phyloP scores from a whole-genome alignment of 2,797 vertebrate species.

The Hipposideros larvatus region DNA sequence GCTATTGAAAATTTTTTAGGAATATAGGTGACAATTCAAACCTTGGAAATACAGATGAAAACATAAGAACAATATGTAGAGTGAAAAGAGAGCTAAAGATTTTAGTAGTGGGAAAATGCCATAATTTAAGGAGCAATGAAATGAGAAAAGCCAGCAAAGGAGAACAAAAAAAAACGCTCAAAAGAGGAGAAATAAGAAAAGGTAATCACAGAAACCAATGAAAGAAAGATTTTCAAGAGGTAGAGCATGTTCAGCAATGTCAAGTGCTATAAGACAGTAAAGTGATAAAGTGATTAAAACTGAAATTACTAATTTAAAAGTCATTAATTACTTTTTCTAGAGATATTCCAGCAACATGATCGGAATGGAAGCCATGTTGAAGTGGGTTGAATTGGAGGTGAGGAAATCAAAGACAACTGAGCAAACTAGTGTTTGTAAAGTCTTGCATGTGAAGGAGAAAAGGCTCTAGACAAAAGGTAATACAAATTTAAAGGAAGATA shows the following conservation, averaged over 20 bases:
- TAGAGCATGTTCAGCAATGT: not conserved
- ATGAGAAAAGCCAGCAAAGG: not conserved
- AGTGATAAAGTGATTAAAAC: not conserved
- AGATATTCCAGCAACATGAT: not conserved
- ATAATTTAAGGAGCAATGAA: not conserved
- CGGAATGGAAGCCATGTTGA: not conserved
- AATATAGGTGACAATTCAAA: not conserved
- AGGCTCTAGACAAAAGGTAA: not conserved
- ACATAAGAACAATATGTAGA: not conserved
- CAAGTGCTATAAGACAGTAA: not conserved
- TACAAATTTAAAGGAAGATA: not conserved
- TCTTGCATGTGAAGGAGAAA: not conserved
- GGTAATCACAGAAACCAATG: not conserved
- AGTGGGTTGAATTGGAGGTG: not conserved
- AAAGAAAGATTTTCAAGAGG: not conserved
- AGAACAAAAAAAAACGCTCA: not conserved
- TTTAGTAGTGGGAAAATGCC: slow-evolving; percentile 11
- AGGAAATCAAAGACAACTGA: not conserved
- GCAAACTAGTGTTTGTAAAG: not conserved
- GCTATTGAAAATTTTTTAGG: not conserved
- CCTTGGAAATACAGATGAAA: not conserved
- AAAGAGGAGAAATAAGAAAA: not conserved
- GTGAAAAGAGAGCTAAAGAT: not conserved
- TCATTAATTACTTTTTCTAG: slow-evolving; percentile 18
- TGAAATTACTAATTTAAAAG: slow-evolving; percentile 21